A percentile compares a stretch with the other conserved stretches of the same genome.
These are phyloP conservation scores for Polyommatus icarus DNA, from an alignment of 2,888 invertebrate species.

Conservation along the genomic window DNA sequence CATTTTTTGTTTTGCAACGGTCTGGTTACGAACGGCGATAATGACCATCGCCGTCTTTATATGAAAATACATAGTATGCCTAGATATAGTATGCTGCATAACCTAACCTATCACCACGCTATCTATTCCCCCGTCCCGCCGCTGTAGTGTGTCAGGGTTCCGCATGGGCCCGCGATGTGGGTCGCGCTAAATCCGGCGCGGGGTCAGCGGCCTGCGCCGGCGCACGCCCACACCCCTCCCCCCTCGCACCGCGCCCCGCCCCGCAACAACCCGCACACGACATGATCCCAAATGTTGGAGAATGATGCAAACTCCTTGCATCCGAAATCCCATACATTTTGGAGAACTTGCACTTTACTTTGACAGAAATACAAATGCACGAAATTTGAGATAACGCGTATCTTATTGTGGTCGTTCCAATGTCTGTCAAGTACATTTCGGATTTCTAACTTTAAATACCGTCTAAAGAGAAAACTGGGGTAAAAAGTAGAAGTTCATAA, in stretches of 20 bases:
- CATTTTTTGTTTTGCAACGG: no score
- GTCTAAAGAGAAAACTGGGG: no score
- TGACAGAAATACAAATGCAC: no score
- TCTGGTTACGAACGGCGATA: no score
- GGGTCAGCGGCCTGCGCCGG: slow-evolving; percentile 54
- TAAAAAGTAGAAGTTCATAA: no score
- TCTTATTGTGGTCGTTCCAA: no score
- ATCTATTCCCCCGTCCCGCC: slow-evolving; percentile 13
- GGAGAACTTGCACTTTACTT: neutral
- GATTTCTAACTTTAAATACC: no score
- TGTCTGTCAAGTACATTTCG: no score
- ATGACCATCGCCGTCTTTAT: no score
- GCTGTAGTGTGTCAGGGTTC: slow-evolving; percentile 35
- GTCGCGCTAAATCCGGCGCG: slow-evolving; percentile 66
- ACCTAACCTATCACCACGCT: slow-evolving; percentile 1
- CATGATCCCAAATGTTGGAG: slow-evolving; percentile 16
- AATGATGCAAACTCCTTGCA: slow-evolving; percentile 12
- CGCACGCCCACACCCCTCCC: slow-evolving; percentile 45
- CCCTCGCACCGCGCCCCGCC: neutral
- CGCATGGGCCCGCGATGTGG: slow-evolving; percentile 49
- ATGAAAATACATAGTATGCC: no score
- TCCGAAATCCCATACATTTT: neutral
- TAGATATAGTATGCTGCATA: neutral
- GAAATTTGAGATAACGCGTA: no score
- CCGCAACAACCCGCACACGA: slow-evolving; percentile 1